Evolutionary conservation across 2,113 vertebrate species (phyloP).

Genomic region (Anser cygnoides): DNA sequence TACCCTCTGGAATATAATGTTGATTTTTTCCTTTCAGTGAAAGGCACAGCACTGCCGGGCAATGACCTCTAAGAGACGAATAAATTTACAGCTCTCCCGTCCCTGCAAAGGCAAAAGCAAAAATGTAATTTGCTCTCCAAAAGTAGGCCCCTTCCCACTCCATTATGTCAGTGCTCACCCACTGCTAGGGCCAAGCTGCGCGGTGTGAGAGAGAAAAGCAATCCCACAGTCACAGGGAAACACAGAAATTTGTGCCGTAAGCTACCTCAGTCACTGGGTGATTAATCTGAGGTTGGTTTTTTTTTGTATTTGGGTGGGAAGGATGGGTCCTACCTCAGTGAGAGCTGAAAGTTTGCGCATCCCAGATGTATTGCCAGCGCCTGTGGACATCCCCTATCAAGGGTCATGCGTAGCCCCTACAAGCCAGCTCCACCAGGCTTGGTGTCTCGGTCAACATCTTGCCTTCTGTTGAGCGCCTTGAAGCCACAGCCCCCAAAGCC

Average conservation of each 20-base stretch:
- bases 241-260: neutral
- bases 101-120: neutral
- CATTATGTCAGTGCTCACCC: neutral
- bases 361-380: neutral
- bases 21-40: neutral
- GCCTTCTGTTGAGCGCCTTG: neutral
- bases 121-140: neutral
- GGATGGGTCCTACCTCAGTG: neutral
- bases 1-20: neutral
- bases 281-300: neutral
- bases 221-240: neutral
- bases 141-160: neutral
- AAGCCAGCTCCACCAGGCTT: neutral
- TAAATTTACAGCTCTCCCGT: neutral
- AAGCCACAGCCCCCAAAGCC: neutral
- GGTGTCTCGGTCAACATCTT: neutral
- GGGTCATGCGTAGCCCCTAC: neutral
- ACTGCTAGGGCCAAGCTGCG: neutral
- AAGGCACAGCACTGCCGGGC: neutral
- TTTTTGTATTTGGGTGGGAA: neutral
- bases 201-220: neutral
- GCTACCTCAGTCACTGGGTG: neutral
- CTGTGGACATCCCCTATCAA: neutral
- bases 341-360: neutral
- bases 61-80: neutral